Base-by-base conservation (phyloP, 2,113 vertebrate genomes). In the Ceratotherium simum region DNA sequence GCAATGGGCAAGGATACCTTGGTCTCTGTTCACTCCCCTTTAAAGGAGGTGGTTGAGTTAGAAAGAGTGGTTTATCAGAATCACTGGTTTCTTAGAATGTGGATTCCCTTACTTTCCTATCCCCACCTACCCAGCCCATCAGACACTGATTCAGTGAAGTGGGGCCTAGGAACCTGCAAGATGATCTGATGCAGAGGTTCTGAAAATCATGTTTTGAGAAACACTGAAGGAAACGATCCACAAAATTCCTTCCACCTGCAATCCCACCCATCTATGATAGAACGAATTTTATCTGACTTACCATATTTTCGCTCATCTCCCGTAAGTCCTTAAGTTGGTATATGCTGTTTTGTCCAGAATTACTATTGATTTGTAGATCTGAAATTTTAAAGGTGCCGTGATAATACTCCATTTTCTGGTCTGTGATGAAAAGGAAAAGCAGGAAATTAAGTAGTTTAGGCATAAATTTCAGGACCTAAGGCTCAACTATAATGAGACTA, bases 381-480 rank as follows among this genome's bases (percentile, higher is more conserved):
- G 95, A 96, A 88, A 97, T 95, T 96, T 95, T 92, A 93, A 98
- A 95, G 29, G 69, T 96, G 29, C 94, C 91, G 51, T 93, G 94
- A 80, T 96, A 97, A 58, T 97, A 96, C 56, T 98, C 97, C 9
- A 18, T 79, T 89, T 88, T 92, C 46, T 96, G 60, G 1, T n/a
- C 98, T 98, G 51, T 54, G 67, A 82, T 79, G 29, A 62, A 85
- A 94, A 94, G 13, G 8, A 79, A 96, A 96, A 94, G 31, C 31
- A 87, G 58, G 10, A 90, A 87, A 78, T 84, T 60, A 75, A 56
- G 21, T 72, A 31, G 29, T 80, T 80, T 86, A 11, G 72, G 8
- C 5, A 78, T 33, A 91, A 29, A n/a, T 64, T 69, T 97, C n/a
- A 78, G 5, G 42, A 58, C 91, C 51, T 39, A 54, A 94, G 6